Conservation (phyloP, 2,888 invertebrate genomes). For the Drosophila tripunctata region DNA sequence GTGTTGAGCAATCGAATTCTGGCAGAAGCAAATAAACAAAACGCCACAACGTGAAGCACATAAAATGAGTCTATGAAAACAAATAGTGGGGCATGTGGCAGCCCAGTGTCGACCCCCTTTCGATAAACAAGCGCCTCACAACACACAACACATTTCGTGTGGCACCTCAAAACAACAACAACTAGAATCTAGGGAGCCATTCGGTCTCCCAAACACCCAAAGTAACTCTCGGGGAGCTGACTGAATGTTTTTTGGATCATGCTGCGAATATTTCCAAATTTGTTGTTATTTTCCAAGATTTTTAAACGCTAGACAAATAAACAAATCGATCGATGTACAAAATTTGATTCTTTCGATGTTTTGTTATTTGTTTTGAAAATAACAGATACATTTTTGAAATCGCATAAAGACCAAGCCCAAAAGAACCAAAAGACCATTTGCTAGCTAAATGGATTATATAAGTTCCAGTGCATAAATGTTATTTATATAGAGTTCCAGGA, state of each 20-base stretch:
- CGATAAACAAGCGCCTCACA: conserved; percentile 81
- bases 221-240: not conserved
- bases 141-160: conserved; percentile 51
- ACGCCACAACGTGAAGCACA: conserved; percentile 61
- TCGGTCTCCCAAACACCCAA: conserved; percentile 38
- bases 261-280: conserved; percentile 77
- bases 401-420: conserved; percentile 1
- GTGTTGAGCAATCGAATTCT: conserved; percentile 68
- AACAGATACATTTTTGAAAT: conserved; percentile 35
- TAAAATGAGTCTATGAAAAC: conserved; percentile 79
- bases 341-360: conserved; percentile 39
- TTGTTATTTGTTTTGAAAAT: conserved; percentile 53
- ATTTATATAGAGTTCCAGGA: not conserved
- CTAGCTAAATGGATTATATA: conserved; percentile 1
- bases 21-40: conserved; percentile 58
- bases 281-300: conserved; percentile 54
- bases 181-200: conserved; percentile 47
- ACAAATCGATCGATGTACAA: conserved; percentile 43
- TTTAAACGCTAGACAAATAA: conserved; percentile 62
- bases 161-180: conserved; percentile 53
- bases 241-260: conserved; percentile 28
- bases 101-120: conserved; percentile 77
- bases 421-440: too few species aligned
- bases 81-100: conserved; percentile 66
- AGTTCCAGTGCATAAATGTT: not conserved